Evolutionary conservation across 2,888 invertebrate species (phyloP).

Genomic region (Ophion obscuratus): DNA sequence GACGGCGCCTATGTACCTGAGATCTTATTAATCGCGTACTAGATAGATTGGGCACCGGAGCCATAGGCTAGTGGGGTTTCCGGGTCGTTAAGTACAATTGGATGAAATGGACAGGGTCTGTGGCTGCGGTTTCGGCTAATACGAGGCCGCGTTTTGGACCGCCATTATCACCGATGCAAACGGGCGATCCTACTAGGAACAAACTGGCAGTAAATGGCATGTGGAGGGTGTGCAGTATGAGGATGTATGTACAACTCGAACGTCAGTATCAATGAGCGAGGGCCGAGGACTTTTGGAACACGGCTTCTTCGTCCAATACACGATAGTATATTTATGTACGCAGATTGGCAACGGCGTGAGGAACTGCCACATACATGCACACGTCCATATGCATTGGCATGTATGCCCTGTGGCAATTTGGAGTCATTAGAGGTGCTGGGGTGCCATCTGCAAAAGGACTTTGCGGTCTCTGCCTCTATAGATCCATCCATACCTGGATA

Average conservation of each 20-base stretch:
- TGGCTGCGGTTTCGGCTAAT: constrained; percentile 1
- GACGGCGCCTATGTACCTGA: neutral
- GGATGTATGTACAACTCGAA: neutral
- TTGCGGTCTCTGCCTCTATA: no score
- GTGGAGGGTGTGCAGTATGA: neutral
- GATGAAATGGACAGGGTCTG: neutral
- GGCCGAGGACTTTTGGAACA: constrained; percentile 29
- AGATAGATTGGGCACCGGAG: neutral
- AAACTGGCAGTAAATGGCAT: constrained; percentile 11
- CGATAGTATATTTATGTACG: neutral
- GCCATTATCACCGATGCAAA: constrained; percentile 20
- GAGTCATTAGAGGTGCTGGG: no score
- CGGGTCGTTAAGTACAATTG: constrained; percentile 27
- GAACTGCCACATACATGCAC: no score
- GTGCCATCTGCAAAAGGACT: no score
- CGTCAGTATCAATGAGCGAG: constrained; percentile 41
- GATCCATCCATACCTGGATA: no score
- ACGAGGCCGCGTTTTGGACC: neutral
- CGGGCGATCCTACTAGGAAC: neutral
- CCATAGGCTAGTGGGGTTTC: constrained; percentile 1
- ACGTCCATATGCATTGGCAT: no score
- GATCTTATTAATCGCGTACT: constrained; percentile 34
- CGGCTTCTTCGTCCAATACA: constrained; percentile 18
- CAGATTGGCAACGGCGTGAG: neutral
- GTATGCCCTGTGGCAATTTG: no score